Percentiles rank a stretch among this genome's conserved stretches.
These are phyloP conservation scores for Ophioninae sp. DNA, from an alignment of 2,888 invertebrate species.

Conservation along the genomic window DNA sequence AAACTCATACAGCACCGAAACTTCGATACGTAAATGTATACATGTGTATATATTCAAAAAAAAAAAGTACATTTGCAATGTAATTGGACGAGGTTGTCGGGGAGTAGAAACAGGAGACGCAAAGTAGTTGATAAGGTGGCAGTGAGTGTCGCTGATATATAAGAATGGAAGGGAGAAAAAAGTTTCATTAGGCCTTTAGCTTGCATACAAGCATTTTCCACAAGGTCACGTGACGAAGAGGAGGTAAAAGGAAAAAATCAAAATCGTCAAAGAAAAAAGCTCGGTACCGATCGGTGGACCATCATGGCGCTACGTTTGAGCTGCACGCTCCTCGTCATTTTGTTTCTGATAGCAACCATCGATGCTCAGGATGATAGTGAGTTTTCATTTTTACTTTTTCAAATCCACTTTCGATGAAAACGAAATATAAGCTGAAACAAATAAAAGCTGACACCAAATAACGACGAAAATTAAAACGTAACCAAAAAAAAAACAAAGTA, in stretches of 20 bases:
- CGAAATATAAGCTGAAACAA: no score
- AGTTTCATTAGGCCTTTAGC: slow-evolving; percentile 52
- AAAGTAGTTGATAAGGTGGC: slow-evolving; percentile 35
- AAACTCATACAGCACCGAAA: background rate
- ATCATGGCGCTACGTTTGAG: slow-evolving; percentile 43
- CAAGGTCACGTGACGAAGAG: slow-evolving; percentile 35
- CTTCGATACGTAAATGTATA: background rate
- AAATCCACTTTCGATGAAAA: background rate
- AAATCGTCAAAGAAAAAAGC: background rate
- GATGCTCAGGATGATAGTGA: slow-evolving; percentile 32
- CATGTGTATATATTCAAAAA: background rate
- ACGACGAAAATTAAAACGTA: background rate
- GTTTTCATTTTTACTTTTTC: slow-evolving; percentile 1
- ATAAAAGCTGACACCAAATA: background rate
- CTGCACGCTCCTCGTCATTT: slow-evolving; percentile 29
- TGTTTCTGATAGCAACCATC: slow-evolving; percentile 21
- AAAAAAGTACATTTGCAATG: slow-evolving; percentile 1
- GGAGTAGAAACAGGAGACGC: slow-evolving; percentile 1
- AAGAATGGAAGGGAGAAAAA: slow-evolving; percentile 53
- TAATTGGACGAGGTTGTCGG: slow-evolving; percentile 25
- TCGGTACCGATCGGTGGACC: background rate
- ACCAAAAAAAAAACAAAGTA: background rate
- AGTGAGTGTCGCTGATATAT: slow-evolving; percentile 49
- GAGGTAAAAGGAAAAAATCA: background rate
- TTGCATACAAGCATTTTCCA: slow-evolving; percentile 45